Conservation (phyloP, 2,113 vertebrate genomes). For the Amia ocellicauda region DNA sequence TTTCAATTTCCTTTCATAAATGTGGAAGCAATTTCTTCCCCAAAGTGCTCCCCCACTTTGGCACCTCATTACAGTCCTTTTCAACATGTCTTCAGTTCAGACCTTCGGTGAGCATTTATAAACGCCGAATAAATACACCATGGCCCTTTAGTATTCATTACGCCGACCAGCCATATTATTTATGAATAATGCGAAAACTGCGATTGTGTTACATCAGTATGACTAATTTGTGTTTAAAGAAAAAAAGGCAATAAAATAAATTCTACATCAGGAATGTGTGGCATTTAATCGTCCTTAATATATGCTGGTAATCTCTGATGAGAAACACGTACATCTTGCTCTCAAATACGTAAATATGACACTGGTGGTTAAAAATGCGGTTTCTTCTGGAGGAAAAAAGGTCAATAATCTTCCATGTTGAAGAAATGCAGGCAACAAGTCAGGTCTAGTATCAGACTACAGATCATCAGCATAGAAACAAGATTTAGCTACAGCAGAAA, state of each 20-base stretch:
- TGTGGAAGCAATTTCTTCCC: slow-evolving; percentile 42
- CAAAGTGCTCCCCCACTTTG: slow-evolving; percentile 47
- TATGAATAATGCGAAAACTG: slow-evolving; percentile 45
- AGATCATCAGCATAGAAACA: neutral
- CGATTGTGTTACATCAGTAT: slow-evolving; percentile 58
- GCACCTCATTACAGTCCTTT: slow-evolving; percentile 43
- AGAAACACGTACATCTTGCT: slow-evolving; percentile 46
- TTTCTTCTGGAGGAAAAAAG: neutral
- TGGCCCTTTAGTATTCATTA: slow-evolving; percentile 34
- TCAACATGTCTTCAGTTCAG: slow-evolving; percentile 26
- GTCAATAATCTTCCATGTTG: no score
- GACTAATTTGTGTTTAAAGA: slow-evolving; percentile 71
- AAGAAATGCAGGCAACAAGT: no score
- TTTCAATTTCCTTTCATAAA: slow-evolving; percentile 56
- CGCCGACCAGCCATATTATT: slow-evolving; percentile 38
- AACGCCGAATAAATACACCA: slow-evolving; percentile 35
- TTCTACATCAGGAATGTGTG: slow-evolving; percentile 66
- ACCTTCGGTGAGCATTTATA: slow-evolving; percentile 34
- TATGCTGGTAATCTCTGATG: slow-evolving; percentile 57
- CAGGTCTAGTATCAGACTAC: neutral
- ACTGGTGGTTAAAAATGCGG: neutral
- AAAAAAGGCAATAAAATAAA: slow-evolving; percentile 71
- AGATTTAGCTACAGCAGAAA: neutral
- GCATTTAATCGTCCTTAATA: slow-evolving; percentile 71
- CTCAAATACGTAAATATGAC: slow-evolving; percentile 45